These are phyloP conservation scores for Drosophila formosana DNA, from an alignment of 2,888 invertebrate species.

Conservation along the genomic window DNA sequence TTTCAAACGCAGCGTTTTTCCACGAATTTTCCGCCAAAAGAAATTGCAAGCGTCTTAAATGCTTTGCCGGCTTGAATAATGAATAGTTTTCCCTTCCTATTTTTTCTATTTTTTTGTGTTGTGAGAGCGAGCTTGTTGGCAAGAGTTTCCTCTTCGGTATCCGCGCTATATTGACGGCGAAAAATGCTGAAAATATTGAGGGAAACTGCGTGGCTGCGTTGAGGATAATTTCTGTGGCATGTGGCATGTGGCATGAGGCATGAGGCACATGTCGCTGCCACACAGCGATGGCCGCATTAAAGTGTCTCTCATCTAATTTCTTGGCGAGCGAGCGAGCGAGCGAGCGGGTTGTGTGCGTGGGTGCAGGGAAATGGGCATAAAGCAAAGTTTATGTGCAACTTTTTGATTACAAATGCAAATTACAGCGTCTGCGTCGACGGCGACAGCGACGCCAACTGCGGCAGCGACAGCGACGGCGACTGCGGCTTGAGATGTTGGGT, in stretches of 20 bases:
- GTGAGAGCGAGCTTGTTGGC: too few relatives aligned
- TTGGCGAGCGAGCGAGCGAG: conserved; percentile 14
- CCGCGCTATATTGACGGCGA: conserved; percentile 19
- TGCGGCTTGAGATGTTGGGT: conserved; percentile 35
- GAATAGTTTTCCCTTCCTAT: neutral
- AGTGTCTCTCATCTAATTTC: conserved; percentile 58
- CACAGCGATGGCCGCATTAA: conserved; percentile 41
- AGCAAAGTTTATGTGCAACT: conserved; percentile 79
- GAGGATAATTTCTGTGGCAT: conserved; percentile 25
- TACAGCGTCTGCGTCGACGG: conserved; percentile 56
- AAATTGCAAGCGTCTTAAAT: neutral
- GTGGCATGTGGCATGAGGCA: conserved; percentile 2
- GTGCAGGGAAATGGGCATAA: conserved; percentile 66
- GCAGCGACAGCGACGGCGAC: conserved; percentile 7
- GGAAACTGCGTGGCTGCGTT: conserved; percentile 14
- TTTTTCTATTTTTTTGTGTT: neutral
- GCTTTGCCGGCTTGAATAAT: neutral
- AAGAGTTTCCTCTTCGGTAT: neutral
- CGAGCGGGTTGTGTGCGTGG: conserved; percentile 19
- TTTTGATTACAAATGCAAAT: conserved; percentile 80
- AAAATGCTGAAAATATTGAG: conserved; percentile 26
- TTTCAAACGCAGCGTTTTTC: neutral
- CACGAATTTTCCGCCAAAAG: neutral
- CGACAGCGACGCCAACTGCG: conserved; percentile 7
- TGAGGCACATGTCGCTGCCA: conserved; percentile 6